Evolutionary conservation across 2,113 vertebrate genomes (phyloP).

Genomic region (Cynoglossus semilaevis): DNA sequence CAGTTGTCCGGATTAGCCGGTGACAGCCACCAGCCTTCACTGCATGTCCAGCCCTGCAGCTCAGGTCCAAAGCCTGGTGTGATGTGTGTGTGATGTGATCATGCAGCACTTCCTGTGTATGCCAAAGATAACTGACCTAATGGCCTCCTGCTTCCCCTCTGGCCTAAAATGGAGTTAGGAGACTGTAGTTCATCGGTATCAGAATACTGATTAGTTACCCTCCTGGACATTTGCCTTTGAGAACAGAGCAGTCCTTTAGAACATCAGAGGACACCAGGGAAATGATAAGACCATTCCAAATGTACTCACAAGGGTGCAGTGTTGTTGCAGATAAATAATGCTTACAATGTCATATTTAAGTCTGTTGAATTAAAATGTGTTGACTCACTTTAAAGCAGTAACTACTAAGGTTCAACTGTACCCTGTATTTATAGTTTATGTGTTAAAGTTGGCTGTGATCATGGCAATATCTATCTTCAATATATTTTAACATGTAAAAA

Average conservation of each 20-base stretch:
- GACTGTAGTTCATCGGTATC: slow-evolving; percentile 40
- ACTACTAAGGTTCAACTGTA: too few relatives aligned
- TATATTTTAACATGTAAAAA: too few relatives aligned
- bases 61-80: too few relatives aligned
- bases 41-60: slow-evolving; percentile 51
- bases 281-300: slow-evolving; percentile 8
- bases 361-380: not conserved
- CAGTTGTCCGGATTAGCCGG: slow-evolving; percentile 61
- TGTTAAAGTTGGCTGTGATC: too few relatives aligned
- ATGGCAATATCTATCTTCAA: too few relatives aligned
- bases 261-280: slow-evolving; percentile 14
- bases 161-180: slow-evolving; percentile 47
- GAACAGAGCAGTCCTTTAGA: slow-evolving; percentile 48
- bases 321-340: not conserved
- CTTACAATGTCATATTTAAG: too few relatives aligned
- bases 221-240: slow-evolving; percentile 23
- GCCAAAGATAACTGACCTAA: slow-evolving; percentile 72
- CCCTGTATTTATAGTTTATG: too few relatives aligned
- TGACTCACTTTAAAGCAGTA: slow-evolving; percentile 5
- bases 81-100: not conserved
- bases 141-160: slow-evolving; percentile 59
- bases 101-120: slow-evolving; percentile 62
- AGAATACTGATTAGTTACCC: slow-evolving; percentile 60
- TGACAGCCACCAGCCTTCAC: slow-evolving; percentile 62
- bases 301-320: slow-evolving; percentile 1